Base-by-base conservation (phyloP, 92 coral and sea anemone species). In the Palythoa heliodiscus region DNA sequence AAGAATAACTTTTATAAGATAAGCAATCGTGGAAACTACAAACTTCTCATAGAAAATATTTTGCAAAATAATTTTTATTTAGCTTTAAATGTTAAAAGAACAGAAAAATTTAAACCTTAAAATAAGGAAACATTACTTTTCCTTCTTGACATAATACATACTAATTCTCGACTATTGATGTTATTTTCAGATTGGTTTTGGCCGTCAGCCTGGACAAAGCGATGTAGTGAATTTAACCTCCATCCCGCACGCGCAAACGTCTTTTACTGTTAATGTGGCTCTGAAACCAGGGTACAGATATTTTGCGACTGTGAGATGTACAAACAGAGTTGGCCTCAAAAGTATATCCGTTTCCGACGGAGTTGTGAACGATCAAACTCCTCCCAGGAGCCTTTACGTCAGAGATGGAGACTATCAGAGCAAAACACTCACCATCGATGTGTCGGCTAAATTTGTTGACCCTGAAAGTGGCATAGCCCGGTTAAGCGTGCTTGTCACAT, bases 291-390 rank as follows among this genome's bases (percentile, higher is more conserved):
- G 97, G 25, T 83, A 78, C 73, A 90, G 95, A 38, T 96, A 96
- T 72, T 96, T 96, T 88, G 96, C 99, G 54, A 94, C 99, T 1
- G 95, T 96, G 2, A 75, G 85, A 74, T 96, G 99, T 83, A 86
- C 70, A 24, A 96, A 96, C 88, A 89, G 91, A 17, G 97, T 91
- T 35, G 99, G 97, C 38, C 92, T 94, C 10, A 86, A 90, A 77
- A 81, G 90, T 19, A 54, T 89, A 17, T 72, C 95, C 12, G 75
- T 88, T 52, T 92, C 96, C 7, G 85, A 94, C 66, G 99, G 99
- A 54, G 87, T 92, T 54, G 88, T 89, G 48, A 91, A 89, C 29
- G 99, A 96, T 73, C 72, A 84, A 23, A 91, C 98, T 35, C 94
- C 97, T n/a, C 98, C 99, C 6, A 73, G 54, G 47, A 79, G 85